Base-by-base conservation (phyloP, 2,113 vertebrate genomes). In the Lasiurus cinereus region DNA sequence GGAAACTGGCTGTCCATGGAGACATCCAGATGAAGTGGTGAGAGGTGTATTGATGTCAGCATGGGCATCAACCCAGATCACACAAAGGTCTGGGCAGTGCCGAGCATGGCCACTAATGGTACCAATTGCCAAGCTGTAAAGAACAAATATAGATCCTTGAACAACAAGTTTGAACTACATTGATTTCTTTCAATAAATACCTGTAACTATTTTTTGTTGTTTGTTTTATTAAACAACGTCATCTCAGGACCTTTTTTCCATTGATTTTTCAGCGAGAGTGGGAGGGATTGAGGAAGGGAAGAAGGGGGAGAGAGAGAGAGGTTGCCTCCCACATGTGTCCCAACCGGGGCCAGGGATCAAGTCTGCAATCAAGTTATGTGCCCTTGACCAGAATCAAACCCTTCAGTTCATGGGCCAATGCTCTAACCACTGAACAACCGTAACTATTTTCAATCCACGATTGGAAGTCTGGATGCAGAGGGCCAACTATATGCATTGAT, bases 11-110 rank as follows among this genome's bases (percentile, higher is more conserved):
- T 99, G 99, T 39, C 99, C 99, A 8, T 99, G 99, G 67, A 99
- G 99, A 97, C 98, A 99, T 95, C 99, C 99, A 69, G 99, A 99
- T 9, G 98, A 98, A 33, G 99, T 99, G n/a, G 99, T 99, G 90
- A 99, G 98, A 14, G 99, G 99, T 0, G 99, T 99, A 95, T 99
- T 99, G 66, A 99, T 98, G 73, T 99, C 99, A 3, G 99, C 99
- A 1, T 99, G 99, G 1, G 99, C 99, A 46, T 99, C 99, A 39
- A 99, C 99, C 99, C 99, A 99, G 96, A 99, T 99, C 76, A 99
- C 98, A 83, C 99, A 99, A 8, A 99, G 98, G 96, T 99, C 99
- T 3, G 99, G 99, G 96, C 98, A 99, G 93, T 99, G 99, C 96
- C 96, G 98, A 67, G 99, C 98, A 0, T 99, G 99, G 52, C 99